Conservation (phyloP, 2,797 vertebrate genomes). For the Numenius phaeopus region DNA sequence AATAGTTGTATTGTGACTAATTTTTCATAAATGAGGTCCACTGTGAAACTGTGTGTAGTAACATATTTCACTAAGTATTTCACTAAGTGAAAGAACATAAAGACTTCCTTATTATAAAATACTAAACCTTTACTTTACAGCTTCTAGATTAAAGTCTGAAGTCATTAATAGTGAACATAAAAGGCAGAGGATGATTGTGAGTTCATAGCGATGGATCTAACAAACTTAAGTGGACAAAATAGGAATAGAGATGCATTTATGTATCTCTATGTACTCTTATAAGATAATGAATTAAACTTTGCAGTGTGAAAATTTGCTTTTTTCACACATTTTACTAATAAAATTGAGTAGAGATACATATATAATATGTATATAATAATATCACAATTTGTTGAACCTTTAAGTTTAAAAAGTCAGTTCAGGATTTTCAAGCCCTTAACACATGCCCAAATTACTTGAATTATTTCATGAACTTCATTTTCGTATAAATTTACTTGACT, state of each 20-base stretch:
- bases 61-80: neutral
- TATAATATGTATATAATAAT: neutral
- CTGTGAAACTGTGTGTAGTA: neutral
- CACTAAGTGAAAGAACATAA: neutral
- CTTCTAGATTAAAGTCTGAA: neutral
- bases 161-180: fast-evolving
- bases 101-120: neutral
- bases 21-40: neutral
- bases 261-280: neutral
- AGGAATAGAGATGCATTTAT: neutral
- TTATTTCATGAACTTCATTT: neutral
- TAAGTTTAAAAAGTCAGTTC: neutral
- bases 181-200: neutral
- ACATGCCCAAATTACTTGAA: no score
- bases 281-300: neutral
- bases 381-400: neutral
- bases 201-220: neutral
- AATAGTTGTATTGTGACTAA: neutral
- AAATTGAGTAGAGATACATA: neutral
- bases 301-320: neutral
- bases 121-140: neutral
- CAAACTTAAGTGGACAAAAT: neutral
- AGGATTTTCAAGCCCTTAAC: neutral
- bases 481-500: neutral
- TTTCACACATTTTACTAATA: neutral